Evolutionary conservation across 92 coral and sea anemone species (phyloP), one percentile per base, ranked within the genome.

Genomic region (Porites cylindrica): DNA sequence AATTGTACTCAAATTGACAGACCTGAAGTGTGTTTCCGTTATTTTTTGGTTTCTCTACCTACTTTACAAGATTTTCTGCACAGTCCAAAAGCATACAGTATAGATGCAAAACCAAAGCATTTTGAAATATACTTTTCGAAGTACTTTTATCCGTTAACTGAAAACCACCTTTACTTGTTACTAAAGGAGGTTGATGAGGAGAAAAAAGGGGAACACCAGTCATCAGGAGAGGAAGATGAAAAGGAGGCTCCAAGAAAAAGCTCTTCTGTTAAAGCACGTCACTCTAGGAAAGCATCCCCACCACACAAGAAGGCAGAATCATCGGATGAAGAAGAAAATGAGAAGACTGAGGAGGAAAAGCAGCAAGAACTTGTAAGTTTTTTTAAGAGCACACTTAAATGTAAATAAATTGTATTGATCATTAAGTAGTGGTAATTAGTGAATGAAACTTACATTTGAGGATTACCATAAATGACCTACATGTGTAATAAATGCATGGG

Each of bases 251-350:
- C 10, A 13, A 64, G 72, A 8, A 84, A 84, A 63, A 23, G 23
- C 23, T 61, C 62, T 19, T 10, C 66, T 61, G 70, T 18, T 6
- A 82, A 60, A 76, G 80, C 17, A 51, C 84, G 3, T 78, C 79
- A 20, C 17, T 47, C 80, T 21, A 73, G 21, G 74, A 19, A 72
- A 51, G 80, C 59, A 47, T 79, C 86, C 43, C 38, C 70, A 60
- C 63, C 83, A 43, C 94, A 85, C 24, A 85, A 77, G 76, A 84
- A 66, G 51, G 80, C 88, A 51, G 90, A 85, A 51, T 88, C 90
- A 50, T 92, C 98, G 77, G 98, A 95, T 32, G 96, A 95, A 77
- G 98, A 90, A 91, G 83, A 89, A 65, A 90, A 93, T 60, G 76
- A 75, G 24, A 95, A 90, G 90, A 92, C 90, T 62, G 97, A 89